These are phyloP conservation scores for Brachyhypopomus occidentalis DNA, from an alignment of 2,113 vertebrate genomes.

Conservation along the genomic window DNA sequence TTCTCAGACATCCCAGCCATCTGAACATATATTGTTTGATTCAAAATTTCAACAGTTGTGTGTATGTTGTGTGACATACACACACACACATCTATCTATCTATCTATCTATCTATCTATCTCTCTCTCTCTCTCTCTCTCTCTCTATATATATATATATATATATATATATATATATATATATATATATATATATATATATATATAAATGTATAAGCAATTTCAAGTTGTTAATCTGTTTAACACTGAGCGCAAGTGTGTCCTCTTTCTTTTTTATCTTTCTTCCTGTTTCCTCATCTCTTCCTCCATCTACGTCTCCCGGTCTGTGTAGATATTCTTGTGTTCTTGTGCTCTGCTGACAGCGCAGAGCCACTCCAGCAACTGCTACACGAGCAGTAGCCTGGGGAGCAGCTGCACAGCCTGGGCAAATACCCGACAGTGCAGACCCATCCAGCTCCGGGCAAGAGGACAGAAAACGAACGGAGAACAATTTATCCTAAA, in stretches of 20 bases:
- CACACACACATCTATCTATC: no score
- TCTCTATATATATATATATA: no score
- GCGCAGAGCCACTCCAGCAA: conserved; percentile 65
- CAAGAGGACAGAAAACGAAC: not conserved
- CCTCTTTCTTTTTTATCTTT: not conserved
- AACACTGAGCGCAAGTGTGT: conserved; percentile 53
- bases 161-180: no score
- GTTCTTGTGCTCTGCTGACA: not conserved
- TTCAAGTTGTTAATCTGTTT: conserved; percentile 64
- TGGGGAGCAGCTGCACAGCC: conserved; percentile 73
- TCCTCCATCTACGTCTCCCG: conserved; percentile 28
- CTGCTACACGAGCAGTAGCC: conserved; percentile 78
- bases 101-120: no score
- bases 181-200: conserved; percentile 11
- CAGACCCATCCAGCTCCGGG: not conserved
- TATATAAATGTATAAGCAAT: conserved; percentile 49
- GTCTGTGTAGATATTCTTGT: conserved; percentile 52
- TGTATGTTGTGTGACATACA: conserved; percentile 49
- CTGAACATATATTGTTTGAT: conserved; percentile 44
- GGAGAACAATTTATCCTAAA: not conserved
- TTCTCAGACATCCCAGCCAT: conserved; percentile 66
- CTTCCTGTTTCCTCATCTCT: not conserved
- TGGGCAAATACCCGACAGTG: conserved; percentile 64
- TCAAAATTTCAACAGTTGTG: conserved; percentile 56
- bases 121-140: no score